Conservation (phyloP, 2,888 invertebrate species). For the Azorinus chamasolen region DNA sequence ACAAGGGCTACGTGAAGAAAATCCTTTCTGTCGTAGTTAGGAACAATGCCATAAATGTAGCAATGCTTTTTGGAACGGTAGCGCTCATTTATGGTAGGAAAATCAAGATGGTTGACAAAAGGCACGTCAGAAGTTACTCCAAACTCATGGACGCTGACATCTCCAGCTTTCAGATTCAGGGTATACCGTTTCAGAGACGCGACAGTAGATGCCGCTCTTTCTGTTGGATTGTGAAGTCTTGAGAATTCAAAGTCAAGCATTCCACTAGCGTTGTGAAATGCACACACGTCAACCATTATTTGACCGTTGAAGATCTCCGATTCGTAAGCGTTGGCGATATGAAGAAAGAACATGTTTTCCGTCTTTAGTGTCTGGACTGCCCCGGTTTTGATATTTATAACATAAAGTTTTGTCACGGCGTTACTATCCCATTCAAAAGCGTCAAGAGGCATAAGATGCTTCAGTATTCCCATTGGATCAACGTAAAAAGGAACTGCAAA, state of each 20-base stretch:
- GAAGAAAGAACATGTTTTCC: slow-evolving; percentile 76
- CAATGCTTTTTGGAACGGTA: slow-evolving; percentile 74
- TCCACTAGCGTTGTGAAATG: slow-evolving; percentile 59
- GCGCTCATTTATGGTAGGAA: slow-evolving; percentile 79
- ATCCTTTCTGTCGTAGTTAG: slow-evolving; percentile 69
- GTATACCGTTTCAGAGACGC: slow-evolving; percentile 58
- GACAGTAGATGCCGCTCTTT: slow-evolving; percentile 34
- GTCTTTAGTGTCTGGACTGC: slow-evolving; percentile 64
- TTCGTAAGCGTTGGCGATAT: slow-evolving; percentile 81
- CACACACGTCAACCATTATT: slow-evolving; percentile 60
- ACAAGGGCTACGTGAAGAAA: slow-evolving; percentile 71
- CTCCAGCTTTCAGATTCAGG: slow-evolving; percentile 45
- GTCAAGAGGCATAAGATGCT: slow-evolving; percentile 65
- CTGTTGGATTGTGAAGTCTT: slow-evolving; percentile 36
- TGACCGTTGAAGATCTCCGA: slow-evolving; percentile 26
- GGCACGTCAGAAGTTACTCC: slow-evolving; percentile 6
- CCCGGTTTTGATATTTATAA: slow-evolving; percentile 72
- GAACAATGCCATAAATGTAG: slow-evolving; percentile 76
- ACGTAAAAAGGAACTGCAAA: slow-evolving; percentile 78
- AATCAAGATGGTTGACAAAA: slow-evolving; percentile 62
- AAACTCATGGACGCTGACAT: slow-evolving; percentile 44
- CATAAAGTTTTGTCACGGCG: slow-evolving; percentile 65
- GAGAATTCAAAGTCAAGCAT: slow-evolving; percentile 56
- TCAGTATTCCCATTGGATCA: slow-evolving; percentile 71
- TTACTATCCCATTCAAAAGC: slow-evolving; percentile 75